A percentile compares a stretch with the other conserved stretches of the same genome.
phyloP scores from a whole-genome alignment of 2,888 invertebrate genomes.

The Ophion ventricosus region DNA sequence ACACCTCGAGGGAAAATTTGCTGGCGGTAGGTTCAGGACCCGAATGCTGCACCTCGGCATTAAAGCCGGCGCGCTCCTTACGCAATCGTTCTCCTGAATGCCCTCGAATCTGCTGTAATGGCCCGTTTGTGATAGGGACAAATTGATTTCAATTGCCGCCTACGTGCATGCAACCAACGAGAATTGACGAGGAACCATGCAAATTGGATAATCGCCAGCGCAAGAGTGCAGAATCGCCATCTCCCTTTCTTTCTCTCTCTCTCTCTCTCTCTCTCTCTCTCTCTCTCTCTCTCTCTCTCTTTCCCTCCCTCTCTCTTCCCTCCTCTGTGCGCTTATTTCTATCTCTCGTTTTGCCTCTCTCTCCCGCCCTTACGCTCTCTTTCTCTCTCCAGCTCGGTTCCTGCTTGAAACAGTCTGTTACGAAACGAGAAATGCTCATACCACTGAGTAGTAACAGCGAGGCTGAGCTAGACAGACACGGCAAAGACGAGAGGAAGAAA shows the following conservation, averaged over 20 bases:
- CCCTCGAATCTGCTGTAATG: slow-evolving; percentile 69
- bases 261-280: slow-evolving; percentile 11
- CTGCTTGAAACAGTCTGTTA: slow-evolving; percentile 51
- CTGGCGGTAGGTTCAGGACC: slow-evolving; percentile 36
- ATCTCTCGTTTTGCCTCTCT: neutral
- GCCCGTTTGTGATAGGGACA: slow-evolving; percentile 69
- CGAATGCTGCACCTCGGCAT: slow-evolving; percentile 34
- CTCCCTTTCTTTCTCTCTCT: slow-evolving; percentile 5
- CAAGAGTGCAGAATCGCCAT: slow-evolving; percentile 62
- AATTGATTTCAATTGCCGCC: slow-evolving; percentile 78
- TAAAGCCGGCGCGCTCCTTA: slow-evolving; percentile 61
- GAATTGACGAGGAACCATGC: slow-evolving; percentile 77
- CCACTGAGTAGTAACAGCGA: slow-evolving; percentile 51
- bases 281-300: slow-evolving; percentile 6
- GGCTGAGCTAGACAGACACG: slow-evolving; percentile 54
- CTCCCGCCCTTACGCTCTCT: slow-evolving; percentile 21
- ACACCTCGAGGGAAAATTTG: slow-evolving; percentile 53
- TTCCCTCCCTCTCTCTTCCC: neutral
- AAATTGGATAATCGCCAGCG: slow-evolving; percentile 79
- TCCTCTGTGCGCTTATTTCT: slow-evolving; percentile 25
- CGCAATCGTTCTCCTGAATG: slow-evolving; percentile 64
- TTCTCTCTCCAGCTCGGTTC: slow-evolving; percentile 14
- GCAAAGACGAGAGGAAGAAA: slow-evolving; percentile 13
- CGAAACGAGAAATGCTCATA: slow-evolving; percentile 39
- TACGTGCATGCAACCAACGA: slow-evolving; percentile 74